These are phyloP conservation scores for Ptilonorhynchus violaceus DNA, from an alignment of 2,113 vertebrate species.

Conservation along the genomic window DNA sequence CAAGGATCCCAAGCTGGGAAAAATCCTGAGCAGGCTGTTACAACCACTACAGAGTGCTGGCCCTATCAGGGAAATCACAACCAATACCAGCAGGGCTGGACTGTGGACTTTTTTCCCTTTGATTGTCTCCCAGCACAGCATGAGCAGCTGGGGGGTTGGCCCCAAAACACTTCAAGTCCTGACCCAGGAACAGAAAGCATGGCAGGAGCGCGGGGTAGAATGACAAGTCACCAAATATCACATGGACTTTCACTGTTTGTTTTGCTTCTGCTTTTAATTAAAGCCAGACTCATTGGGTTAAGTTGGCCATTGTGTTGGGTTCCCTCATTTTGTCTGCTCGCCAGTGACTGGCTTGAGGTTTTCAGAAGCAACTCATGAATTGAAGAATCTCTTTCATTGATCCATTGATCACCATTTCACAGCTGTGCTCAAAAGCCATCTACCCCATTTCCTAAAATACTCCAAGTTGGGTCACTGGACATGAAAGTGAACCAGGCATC, in stretches of 20 bases:
- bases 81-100: not conserved
- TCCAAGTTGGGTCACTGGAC: not conserved
- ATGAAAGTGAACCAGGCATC: not conserved
- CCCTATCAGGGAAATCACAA: not conserved
- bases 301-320: not conserved
- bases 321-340: not conserved
- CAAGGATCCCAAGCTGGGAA: not conserved
- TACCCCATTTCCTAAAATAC: not conserved
- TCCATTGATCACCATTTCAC: not conserved
- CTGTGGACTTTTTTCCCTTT: not conserved
- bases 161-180: not conserved
- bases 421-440: not conserved
- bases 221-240: not conserved
- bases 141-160: not conserved
- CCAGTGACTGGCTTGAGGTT: not conserved
- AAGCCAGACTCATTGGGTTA: not conserved
- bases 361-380: not conserved
- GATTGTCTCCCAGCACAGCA: fast-evolving
- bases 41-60: not conserved
- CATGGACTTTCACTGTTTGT: not conserved
- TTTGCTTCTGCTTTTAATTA: slow-evolving; percentile 18
- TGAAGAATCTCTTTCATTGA: not conserved
- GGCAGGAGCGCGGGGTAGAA: not conserved
- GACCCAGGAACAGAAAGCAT: not conserved
- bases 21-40: not conserved